Evolutionary conservation across 2,888 invertebrate genomes (phyloP), one percentile per base, ranked within the genome.

Genomic region (Melieria omissa): DNA sequence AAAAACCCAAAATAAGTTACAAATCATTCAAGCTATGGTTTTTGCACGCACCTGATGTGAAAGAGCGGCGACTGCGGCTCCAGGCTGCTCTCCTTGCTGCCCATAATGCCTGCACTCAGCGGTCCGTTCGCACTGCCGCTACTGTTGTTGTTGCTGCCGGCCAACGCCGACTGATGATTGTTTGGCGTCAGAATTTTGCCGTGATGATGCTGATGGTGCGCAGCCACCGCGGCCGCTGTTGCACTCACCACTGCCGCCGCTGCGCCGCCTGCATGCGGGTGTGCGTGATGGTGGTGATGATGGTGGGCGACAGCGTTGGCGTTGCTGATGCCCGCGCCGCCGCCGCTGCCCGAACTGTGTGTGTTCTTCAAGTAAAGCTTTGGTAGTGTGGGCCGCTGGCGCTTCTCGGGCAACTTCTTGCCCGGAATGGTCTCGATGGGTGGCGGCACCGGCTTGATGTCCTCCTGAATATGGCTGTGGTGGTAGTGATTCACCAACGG

Each of bases 371-470:
- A 91, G 86, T 93, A 95, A 65, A 95, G 88, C 86, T 95, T 94
- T 75, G 92, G 92, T 79, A 92, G 88, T 68, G 91, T 90, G 29
- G 92, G 91, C 74, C 94, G 90, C 73, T 93, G 93, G 79, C 94
- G 88, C 82, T 95, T 95, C 84, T 94, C 95, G 76, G 89, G 90
- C 29, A 92, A 89, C 85, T 94, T 94, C 86, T 94, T 94, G 54
- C 94, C 92, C 0, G 96, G 96, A 80, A 96, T 96, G 0, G 96
- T 96, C 88, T 96, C 95, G 81, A 96, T 95, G 10, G 96, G 96
- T 52, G 96, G 96, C 66, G 96, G 96, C 88, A 95, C 94, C 67
- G 96, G 96, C 87, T 93, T 93, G 65, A 90, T 89, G 86, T 90
- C 90, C 81, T 88, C 91, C 90, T 78, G 88, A 88, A 81, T 88